Evolutionary conservation across 2,113 vertebrate genomes (phyloP).

Genomic region (Cynoglossus semilaevis): DNA sequence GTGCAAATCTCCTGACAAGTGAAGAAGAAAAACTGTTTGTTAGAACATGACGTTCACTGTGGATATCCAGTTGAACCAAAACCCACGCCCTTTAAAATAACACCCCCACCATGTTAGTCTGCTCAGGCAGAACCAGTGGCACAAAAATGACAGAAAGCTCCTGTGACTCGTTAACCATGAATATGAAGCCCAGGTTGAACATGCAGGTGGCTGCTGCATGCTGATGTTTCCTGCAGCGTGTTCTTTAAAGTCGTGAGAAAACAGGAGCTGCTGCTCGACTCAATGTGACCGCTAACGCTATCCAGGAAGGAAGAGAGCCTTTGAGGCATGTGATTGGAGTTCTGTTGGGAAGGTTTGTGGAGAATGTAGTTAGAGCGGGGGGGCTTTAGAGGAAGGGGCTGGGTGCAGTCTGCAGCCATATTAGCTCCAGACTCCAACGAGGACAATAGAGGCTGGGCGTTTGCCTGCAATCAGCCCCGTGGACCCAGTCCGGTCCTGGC

Average conservation of each 20-base stretch:
- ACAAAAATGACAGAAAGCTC: conserved; percentile 70
- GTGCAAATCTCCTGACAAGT: conserved; percentile 52
- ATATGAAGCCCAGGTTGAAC: conserved; percentile 65
- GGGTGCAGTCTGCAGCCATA: conserved; percentile 13
- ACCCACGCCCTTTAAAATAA: not conserved
- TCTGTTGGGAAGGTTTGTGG: conserved; percentile 20
- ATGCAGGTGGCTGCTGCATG: conserved; percentile 60
- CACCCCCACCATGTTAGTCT: conserved; percentile 50
- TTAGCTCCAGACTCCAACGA: conserved; percentile 30
- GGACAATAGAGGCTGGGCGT: conserved; percentile 69
- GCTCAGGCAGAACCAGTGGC: conserved; percentile 58
- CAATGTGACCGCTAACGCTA: conserved; percentile 42
- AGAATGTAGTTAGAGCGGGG: conserved; percentile 25
- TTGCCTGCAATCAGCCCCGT: conserved; percentile 50
- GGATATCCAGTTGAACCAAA: not conserved
- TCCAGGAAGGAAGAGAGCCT: conserved; percentile 63
- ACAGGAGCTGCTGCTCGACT: conserved; percentile 9
- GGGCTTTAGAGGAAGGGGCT: conserved; percentile 48
- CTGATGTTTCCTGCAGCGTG: conserved; percentile 47
- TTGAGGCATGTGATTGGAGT: conserved; percentile 58
- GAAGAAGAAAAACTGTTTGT: not conserved
- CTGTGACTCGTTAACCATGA: conserved; percentile 63
- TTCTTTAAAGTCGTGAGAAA: conserved; percentile 34
- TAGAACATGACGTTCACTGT: not conserved
- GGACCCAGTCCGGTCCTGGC: conserved; percentile 12